Percentiles rank a stretch among this genome's conserved stretches.
phyloP scores from a whole-genome alignment of 1,140 invertebrate genomes.

The Scaptomyza pallida region DNA sequence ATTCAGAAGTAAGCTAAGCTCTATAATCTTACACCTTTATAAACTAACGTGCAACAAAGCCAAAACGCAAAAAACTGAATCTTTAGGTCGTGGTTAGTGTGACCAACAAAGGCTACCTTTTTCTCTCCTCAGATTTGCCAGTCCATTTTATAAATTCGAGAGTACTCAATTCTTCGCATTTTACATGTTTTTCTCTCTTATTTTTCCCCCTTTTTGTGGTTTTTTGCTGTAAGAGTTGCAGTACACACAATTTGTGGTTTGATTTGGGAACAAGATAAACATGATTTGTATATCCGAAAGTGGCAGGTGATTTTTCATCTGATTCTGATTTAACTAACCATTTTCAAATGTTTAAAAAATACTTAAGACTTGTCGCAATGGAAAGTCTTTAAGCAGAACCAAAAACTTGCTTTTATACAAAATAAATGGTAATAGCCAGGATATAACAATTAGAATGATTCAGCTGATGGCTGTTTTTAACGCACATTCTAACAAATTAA shows the following conservation, averaged over 20 bases:
- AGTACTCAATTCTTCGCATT: neutral
- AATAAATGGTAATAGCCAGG: neutral
- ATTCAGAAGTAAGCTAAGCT: too few relatives aligned
- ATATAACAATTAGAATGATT: constrained; percentile 33
- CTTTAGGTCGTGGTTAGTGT: too few relatives aligned
- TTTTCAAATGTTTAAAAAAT: neutral
- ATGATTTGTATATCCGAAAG: constrained; percentile 8
- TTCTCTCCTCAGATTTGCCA: too few relatives aligned
- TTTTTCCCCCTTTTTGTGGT: neutral
- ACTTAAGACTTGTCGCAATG: neutral
- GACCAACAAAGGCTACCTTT: too few relatives aligned
- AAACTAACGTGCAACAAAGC: too few relatives aligned
- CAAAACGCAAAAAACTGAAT: too few relatives aligned
- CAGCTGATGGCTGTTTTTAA: neutral
- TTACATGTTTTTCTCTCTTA: neutral
- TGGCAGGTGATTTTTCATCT: constrained; percentile 13
- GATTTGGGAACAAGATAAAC: constrained; percentile 21
- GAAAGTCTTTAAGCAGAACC: constrained; percentile 4
- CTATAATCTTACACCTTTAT: too few relatives aligned
- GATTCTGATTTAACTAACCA: neutral
- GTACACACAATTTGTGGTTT: constrained; percentile 34
- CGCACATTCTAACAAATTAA: constrained; percentile 20
- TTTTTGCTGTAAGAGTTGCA: constrained; percentile 17
- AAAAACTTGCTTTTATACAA: neutral
- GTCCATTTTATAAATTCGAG: neutral